A percentile compares a stretch with the other conserved stretches of the same genome.
phyloP scores from a whole-genome alignment of 1,140 invertebrate species.

The Dysdera silvatica region DNA sequence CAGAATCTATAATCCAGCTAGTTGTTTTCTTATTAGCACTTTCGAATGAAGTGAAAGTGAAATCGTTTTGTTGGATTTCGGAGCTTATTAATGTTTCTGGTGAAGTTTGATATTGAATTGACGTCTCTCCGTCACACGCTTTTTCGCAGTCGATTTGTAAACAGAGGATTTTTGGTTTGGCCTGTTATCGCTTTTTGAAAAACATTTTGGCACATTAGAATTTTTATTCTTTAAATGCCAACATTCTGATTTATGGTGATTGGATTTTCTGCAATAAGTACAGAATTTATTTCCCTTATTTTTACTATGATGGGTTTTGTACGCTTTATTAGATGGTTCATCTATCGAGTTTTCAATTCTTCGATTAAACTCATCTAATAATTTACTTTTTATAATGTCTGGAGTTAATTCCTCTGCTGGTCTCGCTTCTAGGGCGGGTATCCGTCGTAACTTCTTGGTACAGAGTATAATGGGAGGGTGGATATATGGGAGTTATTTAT shows the following conservation, averaged over 20 bases:
- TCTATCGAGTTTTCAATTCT: neutral
- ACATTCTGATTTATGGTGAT: neutral
- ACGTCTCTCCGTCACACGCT: neutral
- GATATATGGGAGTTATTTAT: neutral
- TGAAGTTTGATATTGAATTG: neutral
- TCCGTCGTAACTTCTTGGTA: neutral
- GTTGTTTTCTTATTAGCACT: too few relatives aligned
- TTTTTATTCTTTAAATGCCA: neutral
- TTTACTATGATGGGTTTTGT: neutral
- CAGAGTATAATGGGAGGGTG: neutral
- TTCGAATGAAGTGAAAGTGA: too few relatives aligned
- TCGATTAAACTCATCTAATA: neutral
- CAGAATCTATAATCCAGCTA: too few relatives aligned
- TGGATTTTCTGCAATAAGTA: neutral
- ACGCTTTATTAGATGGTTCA: neutral
- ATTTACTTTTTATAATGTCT: neutral
- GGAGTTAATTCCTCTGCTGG: neutral
- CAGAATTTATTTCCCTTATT: conserved; percentile 3
- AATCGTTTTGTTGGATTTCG: too few relatives aligned
- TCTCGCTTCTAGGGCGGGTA: conserved; percentile 1
- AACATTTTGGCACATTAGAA: neutral
- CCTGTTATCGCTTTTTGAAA: too few relatives aligned
- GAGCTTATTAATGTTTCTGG: too few relatives aligned
- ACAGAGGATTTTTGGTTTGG: too few relatives aligned
- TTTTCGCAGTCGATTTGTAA: neutral